Percentiles rank a stretch among this genome's conserved stretches.
Conservation (phyloP, 2,797 vertebrate species). For the Mormyrops attenuatus region DNA sequence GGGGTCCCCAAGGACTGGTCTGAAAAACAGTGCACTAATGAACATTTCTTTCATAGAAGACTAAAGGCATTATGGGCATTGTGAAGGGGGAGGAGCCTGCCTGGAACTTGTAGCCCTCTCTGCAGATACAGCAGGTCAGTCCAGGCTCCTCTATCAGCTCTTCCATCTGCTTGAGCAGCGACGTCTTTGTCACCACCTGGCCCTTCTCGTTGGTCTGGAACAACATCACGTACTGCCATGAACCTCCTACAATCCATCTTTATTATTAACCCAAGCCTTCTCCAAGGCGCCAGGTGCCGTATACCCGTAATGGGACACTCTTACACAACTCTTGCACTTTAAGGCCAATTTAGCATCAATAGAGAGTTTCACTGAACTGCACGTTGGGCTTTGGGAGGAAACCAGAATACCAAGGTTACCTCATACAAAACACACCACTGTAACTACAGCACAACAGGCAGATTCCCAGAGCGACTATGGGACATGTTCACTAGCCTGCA, state of each 20-base stretch:
- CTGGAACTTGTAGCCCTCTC: slow-evolving; percentile 99
- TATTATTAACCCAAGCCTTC: not conserved
- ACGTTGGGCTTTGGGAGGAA: not conserved
- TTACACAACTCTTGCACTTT: not conserved
- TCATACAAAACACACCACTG: not conserved
- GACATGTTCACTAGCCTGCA: not conserved
- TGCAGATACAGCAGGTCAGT: slow-evolving; percentile 94
- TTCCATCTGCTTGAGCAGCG: slow-evolving; percentile 96
- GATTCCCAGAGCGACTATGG: not conserved
- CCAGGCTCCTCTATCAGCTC: slow-evolving; percentile 96
- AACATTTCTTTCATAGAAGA: not conserved
- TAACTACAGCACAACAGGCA: not conserved
- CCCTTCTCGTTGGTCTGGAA: slow-evolving; percentile 96
- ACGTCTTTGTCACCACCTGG: slow-evolving; percentile 97
- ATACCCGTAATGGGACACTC: not conserved
- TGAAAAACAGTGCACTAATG: not conserved
- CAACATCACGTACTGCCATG: not conserved
- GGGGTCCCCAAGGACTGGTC: not conserved
- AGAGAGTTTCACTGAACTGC: not conserved
- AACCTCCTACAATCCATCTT: not conserved
- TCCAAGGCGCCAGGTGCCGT: not conserved
- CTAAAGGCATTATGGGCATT: not conserved
- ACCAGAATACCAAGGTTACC: not conserved
- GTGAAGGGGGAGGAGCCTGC: slow-evolving; percentile 46
- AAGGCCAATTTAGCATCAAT: not conserved